Base-by-base conservation (phyloP, 2,113 vertebrate species). In the Illadopsis cleaveri region DNA sequence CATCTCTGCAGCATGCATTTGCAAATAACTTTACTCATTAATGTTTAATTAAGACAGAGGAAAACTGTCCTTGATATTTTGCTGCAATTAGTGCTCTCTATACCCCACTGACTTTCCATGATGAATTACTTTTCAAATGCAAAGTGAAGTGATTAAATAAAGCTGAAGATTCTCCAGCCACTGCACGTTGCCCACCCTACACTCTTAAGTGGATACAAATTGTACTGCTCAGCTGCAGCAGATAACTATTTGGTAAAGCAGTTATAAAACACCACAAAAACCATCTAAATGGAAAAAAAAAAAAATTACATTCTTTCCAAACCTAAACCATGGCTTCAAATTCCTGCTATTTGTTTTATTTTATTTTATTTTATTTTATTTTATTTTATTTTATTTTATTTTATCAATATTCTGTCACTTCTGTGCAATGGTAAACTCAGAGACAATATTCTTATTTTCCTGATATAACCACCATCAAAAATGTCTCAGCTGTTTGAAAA, bases 41-140 rank as follows among this genome's bases (percentile, higher is more conserved):
- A 98, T 98, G 97, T 98, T 98, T 98, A 98, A 98, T 98, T 98
- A 98, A 98, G 98, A 98, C 98, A 98, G 97, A 98, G 97, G 97
- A 98, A 98, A 98, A 98, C 97, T 98, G 98, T 98, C 97, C 97
- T 98, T 98, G 98, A 98, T 98, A 98, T 98, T 98, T 98, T 98
- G 96, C 97, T 96, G 97, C 97, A 98, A 98, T 98, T 98, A 98
- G 97, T 97, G 97, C 97, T 98, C 97, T 98, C 96, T 98, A 98
- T 98, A 98, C 98, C 97, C 98, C 97, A 98, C 98, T 98, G 98
- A 98, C 96, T 98, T 97, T 94, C 96, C 95, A 90, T 98, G 98
- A 98, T 98, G 97, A 98, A 98, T 98, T 98, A 98, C 98, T 98
- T 98, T 98, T 97, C 97, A 98, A 98, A 98, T 98, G 96, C 98